Conservation (phyloP, 2,113 vertebrate genomes). For the Mirounga angustirostris region DNA sequence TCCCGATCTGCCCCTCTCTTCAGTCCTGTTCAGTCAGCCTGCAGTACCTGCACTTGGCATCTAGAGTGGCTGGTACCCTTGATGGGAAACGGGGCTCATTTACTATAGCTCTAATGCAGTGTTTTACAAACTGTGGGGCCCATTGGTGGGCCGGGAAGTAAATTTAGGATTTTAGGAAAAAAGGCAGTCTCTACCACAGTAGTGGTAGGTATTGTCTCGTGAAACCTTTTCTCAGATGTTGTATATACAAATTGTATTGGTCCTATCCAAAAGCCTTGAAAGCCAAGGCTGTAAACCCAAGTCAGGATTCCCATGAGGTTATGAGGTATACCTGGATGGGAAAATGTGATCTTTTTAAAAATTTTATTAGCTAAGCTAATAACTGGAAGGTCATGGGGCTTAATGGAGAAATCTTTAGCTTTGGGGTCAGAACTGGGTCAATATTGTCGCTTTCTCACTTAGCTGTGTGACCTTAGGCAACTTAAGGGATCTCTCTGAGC, state of each 20-base stretch:
- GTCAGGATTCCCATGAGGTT: not conserved
- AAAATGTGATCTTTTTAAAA: slow-evolving; percentile 11
- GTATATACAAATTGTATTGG: not conserved
- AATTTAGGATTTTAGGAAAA: not conserved
- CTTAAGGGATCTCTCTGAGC: not conserved
- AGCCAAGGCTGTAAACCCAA: not conserved
- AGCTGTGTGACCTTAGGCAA: slow-evolving; percentile 34
- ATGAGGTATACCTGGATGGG: not conserved
- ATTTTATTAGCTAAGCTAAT: slow-evolving; percentile 27
- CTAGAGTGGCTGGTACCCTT: not conserved
- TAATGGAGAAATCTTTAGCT: slow-evolving; percentile 2
- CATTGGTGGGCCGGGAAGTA: not conserved
- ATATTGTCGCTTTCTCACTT: not conserved
- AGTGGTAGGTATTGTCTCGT: not conserved
- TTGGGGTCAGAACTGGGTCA: slow-evolving; percentile 3
- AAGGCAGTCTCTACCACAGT: not conserved
- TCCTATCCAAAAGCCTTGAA: not conserved
- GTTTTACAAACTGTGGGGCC: not conserved
- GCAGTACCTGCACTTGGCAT: not conserved
- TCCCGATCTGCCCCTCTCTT: not conserved
- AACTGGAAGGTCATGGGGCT: not conserved
- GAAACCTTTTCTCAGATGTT: not conserved
- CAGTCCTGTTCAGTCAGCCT: not conserved
- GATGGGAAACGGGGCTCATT: not conserved
- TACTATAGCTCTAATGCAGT: not conserved